A percentile compares a stretch with the other conserved stretches of the same genome.
Evolutionary conservation across 2,888 invertebrate species (phyloP).

Genomic region (Lucinisca nassula): DNA sequence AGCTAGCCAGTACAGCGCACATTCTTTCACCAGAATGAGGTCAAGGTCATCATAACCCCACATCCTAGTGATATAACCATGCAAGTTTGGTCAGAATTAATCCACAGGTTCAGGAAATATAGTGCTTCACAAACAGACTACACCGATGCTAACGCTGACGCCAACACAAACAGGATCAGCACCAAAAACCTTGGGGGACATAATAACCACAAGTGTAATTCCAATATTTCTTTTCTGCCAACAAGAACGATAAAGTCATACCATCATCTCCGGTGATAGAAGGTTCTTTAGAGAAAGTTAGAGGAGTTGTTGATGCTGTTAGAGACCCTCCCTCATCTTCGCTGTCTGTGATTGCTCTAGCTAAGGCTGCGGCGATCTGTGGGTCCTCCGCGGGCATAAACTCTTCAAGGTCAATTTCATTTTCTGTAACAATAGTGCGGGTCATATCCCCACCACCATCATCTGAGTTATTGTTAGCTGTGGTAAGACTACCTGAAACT

Average conservation of each 20-base stretch:
- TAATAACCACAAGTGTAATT: too few species aligned
- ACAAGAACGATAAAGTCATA: conserved; percentile 23
- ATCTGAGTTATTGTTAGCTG: conserved; percentile 45
- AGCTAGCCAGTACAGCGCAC: too few species aligned
- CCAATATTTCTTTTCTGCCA: too few species aligned
- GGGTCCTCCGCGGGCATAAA: conserved; percentile 83
- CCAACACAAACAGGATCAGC: too few species aligned
- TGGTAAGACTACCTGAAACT: conserved; percentile 2
- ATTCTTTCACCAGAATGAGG: too few species aligned
- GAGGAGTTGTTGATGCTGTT: conserved; percentile 71
- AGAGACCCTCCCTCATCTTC: conserved; percentile 83
- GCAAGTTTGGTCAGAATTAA: too few species aligned
- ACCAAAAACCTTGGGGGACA: too few species aligned
- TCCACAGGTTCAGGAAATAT: too few species aligned
- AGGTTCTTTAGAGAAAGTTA: conserved; percentile 79
- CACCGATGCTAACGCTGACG: too few species aligned
- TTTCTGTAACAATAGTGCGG: conserved; percentile 66
- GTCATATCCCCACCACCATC: conserved; percentile 45
- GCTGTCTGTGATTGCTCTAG: conserved; percentile 84
- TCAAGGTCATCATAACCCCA: too few species aligned
- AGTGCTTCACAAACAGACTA: too few species aligned
- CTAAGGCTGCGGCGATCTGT: conserved; percentile 81
- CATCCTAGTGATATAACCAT: too few species aligned
- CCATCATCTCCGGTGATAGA: conserved; percentile 80
- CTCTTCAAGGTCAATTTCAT: conserved; percentile 84